Evolutionary conservation across 2,113 vertebrate species (phyloP).

Genomic region (Onychostoma macrolepis): DNA sequence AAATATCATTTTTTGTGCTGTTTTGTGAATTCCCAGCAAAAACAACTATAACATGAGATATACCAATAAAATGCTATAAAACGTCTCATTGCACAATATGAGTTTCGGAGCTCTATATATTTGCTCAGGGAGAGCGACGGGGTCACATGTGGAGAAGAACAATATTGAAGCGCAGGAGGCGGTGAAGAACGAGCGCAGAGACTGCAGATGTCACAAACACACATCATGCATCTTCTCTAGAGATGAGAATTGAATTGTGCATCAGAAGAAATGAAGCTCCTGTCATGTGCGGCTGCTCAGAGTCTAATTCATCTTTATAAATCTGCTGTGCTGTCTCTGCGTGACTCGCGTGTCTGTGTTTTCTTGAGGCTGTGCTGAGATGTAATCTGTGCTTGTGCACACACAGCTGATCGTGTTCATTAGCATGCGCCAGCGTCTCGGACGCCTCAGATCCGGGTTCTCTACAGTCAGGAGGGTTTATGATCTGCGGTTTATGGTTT

Average conservation of each 20-base stretch:
- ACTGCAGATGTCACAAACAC: not conserved
- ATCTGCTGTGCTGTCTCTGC: not conserved
- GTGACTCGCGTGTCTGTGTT: not conserved
- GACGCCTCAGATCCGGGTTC: too few relatives aligned
- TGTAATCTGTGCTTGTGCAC: not conserved
- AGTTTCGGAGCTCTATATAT: not conserved
- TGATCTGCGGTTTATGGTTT: not conserved
- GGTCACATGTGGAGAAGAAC: not conserved
- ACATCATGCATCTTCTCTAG: not conserved
- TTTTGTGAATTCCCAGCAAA: too few relatives aligned
- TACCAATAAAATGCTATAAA: not conserved
- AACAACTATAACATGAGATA: too few relatives aligned
- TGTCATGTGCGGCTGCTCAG: not conserved
- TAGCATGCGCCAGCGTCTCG: not conserved
- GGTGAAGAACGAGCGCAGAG: not conserved
- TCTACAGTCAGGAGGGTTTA: not conserved
- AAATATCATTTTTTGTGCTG: too few relatives aligned
- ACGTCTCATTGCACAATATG: not conserved
- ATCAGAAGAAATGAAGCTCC: not conserved
- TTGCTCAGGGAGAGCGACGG: too few relatives aligned
- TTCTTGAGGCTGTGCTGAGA: not conserved
- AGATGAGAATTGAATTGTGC: not conserved
- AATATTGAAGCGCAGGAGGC: not conserved
- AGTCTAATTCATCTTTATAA: not conserved
- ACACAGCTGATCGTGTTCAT: not conserved